Conservation (phyloP, 1,140 invertebrate species). For the Drosophila pruinosa region DNA sequence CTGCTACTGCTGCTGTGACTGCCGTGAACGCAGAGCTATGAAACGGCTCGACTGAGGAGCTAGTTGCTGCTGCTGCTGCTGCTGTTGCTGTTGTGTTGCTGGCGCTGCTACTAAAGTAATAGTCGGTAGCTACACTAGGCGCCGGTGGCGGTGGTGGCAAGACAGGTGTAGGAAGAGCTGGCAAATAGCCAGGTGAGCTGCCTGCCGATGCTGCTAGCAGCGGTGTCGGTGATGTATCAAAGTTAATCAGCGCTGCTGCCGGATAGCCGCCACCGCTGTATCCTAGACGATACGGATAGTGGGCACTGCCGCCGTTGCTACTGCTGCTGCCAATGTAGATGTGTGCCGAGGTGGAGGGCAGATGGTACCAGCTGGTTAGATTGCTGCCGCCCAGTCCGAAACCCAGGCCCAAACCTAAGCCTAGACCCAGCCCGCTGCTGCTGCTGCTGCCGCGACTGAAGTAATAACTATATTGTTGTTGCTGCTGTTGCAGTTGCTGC, state of each 20-base stretch:
- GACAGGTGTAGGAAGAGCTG: slow-evolving; percentile 61
- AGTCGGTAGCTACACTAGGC: slow-evolving; percentile 68
- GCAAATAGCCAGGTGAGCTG: slow-evolving; percentile 61
- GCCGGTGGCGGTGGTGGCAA: slow-evolving; percentile 56
- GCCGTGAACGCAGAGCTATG: slow-evolving; percentile 46
- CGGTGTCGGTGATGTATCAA: slow-evolving; percentile 70
- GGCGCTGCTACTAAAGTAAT: slow-evolving; percentile 63
- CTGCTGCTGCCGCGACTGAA: slow-evolving; percentile 43
- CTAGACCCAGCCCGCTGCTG: slow-evolving; percentile 63
- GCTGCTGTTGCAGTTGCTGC: slow-evolving; percentile 46
- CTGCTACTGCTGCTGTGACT: slow-evolving; percentile 42
- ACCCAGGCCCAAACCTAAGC: slow-evolving; percentile 58
- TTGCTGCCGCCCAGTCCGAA: slow-evolving; percentile 74
- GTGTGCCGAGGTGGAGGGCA: slow-evolving; percentile 72
- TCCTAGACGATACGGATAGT: slow-evolving; percentile 57
- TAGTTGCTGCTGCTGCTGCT: slow-evolving; percentile 31
- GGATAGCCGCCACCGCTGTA: slow-evolving; percentile 70
- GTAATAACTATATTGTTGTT: slow-evolving; percentile 46
- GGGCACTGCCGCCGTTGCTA: slow-evolving; percentile 42
- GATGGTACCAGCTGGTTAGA: slow-evolving; percentile 68
- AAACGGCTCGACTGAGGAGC: slow-evolving; percentile 33
- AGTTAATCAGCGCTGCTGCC: slow-evolving; percentile 69
- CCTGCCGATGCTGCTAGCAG: slow-evolving; percentile 61
- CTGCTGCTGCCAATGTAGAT: slow-evolving; percentile 70
- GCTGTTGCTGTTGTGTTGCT: slow-evolving; percentile 20